These are phyloP conservation scores for Uloborus plumipes DNA, from an alignment of 2,888 invertebrate species.

Conservation along the genomic window DNA sequence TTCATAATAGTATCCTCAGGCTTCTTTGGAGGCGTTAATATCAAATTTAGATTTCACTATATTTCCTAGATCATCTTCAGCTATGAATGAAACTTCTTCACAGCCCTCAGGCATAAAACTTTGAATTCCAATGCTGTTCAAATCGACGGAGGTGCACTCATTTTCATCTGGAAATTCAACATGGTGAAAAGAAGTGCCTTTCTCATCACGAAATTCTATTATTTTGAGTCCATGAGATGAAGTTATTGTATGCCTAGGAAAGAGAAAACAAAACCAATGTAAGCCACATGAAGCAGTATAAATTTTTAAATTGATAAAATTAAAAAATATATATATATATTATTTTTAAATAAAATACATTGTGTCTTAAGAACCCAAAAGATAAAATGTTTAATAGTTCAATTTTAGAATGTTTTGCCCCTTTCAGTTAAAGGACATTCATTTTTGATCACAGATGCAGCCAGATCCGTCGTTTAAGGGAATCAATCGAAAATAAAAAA, in stretches of 20 bases:
- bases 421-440: no score
- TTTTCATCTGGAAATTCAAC: constrained; percentile 37
- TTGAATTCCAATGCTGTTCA: constrained; percentile 2
- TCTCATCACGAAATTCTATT: constrained; percentile 50
- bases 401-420: no score
- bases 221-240: constrained; percentile 46
- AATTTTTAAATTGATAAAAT: not conserved
- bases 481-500: no score
- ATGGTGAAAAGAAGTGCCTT: constrained; percentile 35
- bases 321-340: no score
- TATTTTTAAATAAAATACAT: no score
- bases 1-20: no score
- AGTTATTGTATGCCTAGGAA: constrained; percentile 17
- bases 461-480: no score
- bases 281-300: not conserved
- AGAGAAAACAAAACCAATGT: not conserved
- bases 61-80: constrained; percentile 44
- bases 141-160: constrained; percentile 11
- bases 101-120: not conserved
- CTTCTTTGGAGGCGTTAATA: no score
- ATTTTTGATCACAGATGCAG: no score
- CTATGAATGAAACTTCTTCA: constrained; percentile 29
- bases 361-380: no score
- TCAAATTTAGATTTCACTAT: constrained; percentile 28
- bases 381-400: no score